Evolutionary conservation across 2,888 invertebrate species (phyloP), one percentile per base, ranked within the genome.

Genomic region (Sabatieria punctata): DNA sequence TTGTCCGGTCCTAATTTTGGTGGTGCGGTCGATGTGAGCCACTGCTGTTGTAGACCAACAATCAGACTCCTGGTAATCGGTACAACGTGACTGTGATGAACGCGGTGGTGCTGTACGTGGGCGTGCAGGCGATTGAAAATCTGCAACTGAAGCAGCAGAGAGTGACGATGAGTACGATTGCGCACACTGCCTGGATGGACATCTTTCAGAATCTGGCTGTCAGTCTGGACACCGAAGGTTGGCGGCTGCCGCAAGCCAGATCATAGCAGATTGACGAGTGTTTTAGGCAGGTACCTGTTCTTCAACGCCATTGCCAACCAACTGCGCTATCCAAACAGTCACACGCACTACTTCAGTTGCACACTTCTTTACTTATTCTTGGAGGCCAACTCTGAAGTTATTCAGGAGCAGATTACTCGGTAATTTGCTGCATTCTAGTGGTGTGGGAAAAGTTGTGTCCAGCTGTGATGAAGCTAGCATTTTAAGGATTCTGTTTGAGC

Each of bases 321-420:
- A 66, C 73, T 99, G 60, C 78, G 97, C 23, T 99, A 95, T 71
- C 97, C 97, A 13, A 99, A 99, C 71, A 93, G 89, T 64, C 97
- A 99, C 71, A 99, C 97, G 21, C 95, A 97, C 72, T 99, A 97
- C 73, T 99, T 97, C 74, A 93, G 93, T 63, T 93, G 95, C 68
- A 85, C 89, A 33, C 76, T 99, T 44, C 74, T 99, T 52, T 93
- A 95, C 68, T 73, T 99, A 57, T 99, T 99, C 71, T 85, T 85
- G 41, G 93, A 95, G 68, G 65, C 69, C 27, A 67, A 68, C 51
- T 33, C 85, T 0, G 89, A 93, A 69, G 86, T 88, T 4, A 88
- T 97, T 51, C 95, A 97, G 67, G 97, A 97, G 68, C 95, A 95
- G 68, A 93, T 95, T 45, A 93, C 91, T 0, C 73, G 73, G 72